phyloP scores from a whole-genome alignment of 1,140 invertebrate species.

The Cyclina sinensis region DNA sequence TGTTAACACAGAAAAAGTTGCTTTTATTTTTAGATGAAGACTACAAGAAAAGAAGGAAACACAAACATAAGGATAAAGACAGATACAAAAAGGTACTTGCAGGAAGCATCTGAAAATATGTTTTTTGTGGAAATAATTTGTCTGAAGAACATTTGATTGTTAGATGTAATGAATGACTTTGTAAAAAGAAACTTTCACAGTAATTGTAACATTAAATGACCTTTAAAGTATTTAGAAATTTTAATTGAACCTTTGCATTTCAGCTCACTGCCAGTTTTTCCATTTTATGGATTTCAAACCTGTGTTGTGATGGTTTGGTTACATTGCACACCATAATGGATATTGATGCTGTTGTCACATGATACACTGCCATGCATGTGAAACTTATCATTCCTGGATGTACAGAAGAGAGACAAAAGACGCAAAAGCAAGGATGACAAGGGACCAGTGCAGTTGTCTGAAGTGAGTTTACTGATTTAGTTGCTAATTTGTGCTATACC shows the following conservation, averaged over 20 bases:
- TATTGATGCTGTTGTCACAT: not conserved
- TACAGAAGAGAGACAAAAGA: conserved; percentile 29
- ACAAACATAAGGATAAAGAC: conserved; percentile 9
- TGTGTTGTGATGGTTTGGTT: not conserved
- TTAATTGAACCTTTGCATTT: not conserved
- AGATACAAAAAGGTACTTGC: conserved; percentile 25
- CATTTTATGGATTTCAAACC: conserved; percentile 51
- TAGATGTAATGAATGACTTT: no score
- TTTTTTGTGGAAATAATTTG: no score
- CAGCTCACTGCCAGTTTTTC: conserved; percentile 33
- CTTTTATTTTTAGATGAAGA: conserved; percentile 18
- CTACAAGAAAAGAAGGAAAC: conserved; percentile 2
- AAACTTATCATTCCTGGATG: not conserved
- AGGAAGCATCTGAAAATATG: no score
- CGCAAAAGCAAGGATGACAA: conserved; percentile 43
- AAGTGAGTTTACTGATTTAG: not conserved
- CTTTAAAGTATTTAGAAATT: no score
- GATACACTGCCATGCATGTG: conserved; percentile 10
- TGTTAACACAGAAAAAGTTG: not conserved
- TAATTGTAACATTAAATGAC: no score
- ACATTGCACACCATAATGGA: not conserved
- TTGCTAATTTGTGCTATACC: not conserved
- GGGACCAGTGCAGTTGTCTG: conserved; percentile 38
- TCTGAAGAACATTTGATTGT: no score
- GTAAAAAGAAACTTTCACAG: no score